Percentiles rank a stretch among this genome's conserved stretches.
Conservation (phyloP, 2,888 invertebrate genomes). For the Stenodema calcarata region DNA sequence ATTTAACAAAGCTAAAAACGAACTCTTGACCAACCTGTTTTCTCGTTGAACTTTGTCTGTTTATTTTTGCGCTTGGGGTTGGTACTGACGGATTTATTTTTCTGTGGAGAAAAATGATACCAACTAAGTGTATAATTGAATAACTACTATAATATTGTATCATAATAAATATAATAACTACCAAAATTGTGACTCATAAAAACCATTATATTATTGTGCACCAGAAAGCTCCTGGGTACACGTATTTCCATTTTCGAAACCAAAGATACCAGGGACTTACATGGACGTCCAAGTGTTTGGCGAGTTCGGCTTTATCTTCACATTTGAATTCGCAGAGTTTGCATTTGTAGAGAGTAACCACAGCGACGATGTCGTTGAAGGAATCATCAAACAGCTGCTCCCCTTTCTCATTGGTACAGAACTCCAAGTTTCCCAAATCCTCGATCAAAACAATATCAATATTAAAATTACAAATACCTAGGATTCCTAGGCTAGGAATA, state of each 20-base stretch:
- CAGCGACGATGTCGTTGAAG: constrained; percentile 63
- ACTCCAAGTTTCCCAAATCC: neutral
- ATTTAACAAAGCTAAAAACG: too few relatives aligned
- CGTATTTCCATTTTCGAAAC: too few relatives aligned
- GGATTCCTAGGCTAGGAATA: too few relatives aligned
- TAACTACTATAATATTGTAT: too few relatives aligned
- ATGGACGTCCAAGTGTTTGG: constrained; percentile 62
- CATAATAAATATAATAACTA: too few relatives aligned
- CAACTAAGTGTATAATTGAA: too few relatives aligned
- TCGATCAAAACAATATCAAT: neutral
- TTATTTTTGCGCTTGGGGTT: neutral
- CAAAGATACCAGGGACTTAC: constrained; percentile 44
- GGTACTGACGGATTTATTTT: neutral
- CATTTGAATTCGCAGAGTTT: constrained; percentile 65
- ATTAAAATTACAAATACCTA: neutral
- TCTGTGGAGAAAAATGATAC: neutral
- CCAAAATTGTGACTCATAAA: too few relatives aligned
- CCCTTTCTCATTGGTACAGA: neutral
- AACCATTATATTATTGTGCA: too few relatives aligned
- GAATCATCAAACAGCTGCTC: neutral
- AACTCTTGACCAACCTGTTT: neutral
- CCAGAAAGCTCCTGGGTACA: too few relatives aligned
- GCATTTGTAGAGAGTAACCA: constrained; percentile 66
- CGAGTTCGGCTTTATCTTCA: constrained; percentile 61
- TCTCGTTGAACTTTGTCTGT: neutral